Evolutionary conservation across 2,888 invertebrate species (phyloP).

Genomic region (Iphiclides podalirius): DNA sequence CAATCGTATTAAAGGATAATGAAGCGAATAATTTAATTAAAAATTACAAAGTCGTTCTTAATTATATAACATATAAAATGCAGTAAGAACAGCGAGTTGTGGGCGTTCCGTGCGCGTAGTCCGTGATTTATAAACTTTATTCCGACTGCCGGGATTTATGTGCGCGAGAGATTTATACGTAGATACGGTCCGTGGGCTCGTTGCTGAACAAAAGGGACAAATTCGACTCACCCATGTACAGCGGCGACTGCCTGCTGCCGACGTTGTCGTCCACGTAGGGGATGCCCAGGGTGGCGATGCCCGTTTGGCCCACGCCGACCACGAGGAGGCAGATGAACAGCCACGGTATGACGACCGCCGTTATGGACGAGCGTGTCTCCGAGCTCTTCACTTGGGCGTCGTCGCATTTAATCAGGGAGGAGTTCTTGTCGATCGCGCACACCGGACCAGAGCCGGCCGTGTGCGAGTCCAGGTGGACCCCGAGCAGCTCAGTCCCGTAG

Average conservation of each 20-base stretch:
- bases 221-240: constrained; percentile 89
- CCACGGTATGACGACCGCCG: constrained; percentile 90
- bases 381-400: constrained; percentile 82
- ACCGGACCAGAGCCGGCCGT: constrained; percentile 59
- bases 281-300: constrained; percentile 94
- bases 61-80: constrained; percentile 44
- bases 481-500: constrained; percentile 87
- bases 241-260: constrained; percentile 93
- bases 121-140: constrained; percentile 50
- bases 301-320: constrained; percentile 95
- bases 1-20: too few species aligned
- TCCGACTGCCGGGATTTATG: constrained; percentile 28
- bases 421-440: constrained; percentile 45
- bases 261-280: constrained; percentile 97
- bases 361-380: constrained; percentile 86
- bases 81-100: constrained; percentile 39
- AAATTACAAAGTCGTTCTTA: constrained; percentile 24
- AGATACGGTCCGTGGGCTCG: neutral
- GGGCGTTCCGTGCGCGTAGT: constrained; percentile 43
- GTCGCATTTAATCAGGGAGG: constrained; percentile 68
- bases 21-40: neutral
- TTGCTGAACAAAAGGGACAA: neutral
- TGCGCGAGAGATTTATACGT: constrained; percentile 13
- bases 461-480: constrained; percentile 58
- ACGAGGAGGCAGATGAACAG: constrained; percentile 93